A percentile compares a stretch with the other conserved stretches of the same genome.
phyloP scores from a whole-genome alignment of 2,797 vertebrate genomes.

The Muscicapa comitata region DNA sequence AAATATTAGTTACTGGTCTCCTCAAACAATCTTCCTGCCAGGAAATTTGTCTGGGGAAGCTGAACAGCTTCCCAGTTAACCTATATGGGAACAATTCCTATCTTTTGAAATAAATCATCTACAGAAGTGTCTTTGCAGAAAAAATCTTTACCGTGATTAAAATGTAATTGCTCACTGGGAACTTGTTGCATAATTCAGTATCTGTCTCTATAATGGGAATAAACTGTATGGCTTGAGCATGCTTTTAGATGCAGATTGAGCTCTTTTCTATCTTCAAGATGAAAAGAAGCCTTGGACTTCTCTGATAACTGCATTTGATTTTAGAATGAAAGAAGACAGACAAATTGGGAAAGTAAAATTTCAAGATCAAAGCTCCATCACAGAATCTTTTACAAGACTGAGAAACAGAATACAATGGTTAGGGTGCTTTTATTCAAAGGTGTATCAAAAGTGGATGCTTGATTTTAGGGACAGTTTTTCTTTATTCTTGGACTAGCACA shows the following conservation, averaged over 20 bases:
- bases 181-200: conserved; percentile 64
- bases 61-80: not conserved
- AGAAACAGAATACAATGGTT: conserved; percentile 41
- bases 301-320: conserved; percentile 49
- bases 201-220: conserved; percentile 45
- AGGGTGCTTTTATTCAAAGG: conserved; percentile 34
- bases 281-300: conserved; percentile 47
- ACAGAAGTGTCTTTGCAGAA: not conserved
- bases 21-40: not conserved
- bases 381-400: conserved; percentile 16
- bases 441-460: conserved; percentile 31
- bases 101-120: conserved; percentile 34
- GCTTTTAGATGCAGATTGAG: conserved; percentile 65
- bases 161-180: conserved; percentile 59
- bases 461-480: conserved; percentile 26
- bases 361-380: conserved; percentile 58
- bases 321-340: conserved; percentile 45
- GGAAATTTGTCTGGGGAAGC: conserved; percentile 14
- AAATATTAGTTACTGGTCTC: not conserved
- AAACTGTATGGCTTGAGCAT: conserved; percentile 13
- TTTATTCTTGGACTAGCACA: not conserved
- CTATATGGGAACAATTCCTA: not conserved
- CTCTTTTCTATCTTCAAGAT: conserved; percentile 39
- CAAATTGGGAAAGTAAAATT: conserved; percentile 45
- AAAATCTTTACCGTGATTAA: conserved; percentile 60